Base-by-base conservation (phyloP, 2,888 invertebrate genomes). In the Epinotia nisella region DNA sequence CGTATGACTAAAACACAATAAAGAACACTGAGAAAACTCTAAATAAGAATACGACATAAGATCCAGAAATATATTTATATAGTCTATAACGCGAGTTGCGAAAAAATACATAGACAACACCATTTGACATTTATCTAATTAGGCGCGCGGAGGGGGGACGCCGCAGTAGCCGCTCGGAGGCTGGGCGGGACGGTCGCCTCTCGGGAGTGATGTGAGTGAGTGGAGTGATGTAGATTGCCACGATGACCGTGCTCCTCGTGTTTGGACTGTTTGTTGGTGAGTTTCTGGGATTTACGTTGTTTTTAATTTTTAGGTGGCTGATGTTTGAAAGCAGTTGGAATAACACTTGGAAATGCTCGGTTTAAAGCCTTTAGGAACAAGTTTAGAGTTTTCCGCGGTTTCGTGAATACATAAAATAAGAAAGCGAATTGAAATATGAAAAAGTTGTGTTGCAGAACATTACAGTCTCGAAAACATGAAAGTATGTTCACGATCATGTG, bases 81-180 rank as follows among this genome's bases (percentile, higher is more conserved):
- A 9, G n/a, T 4, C 49, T 49, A 49, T 49, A 49, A 49, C 49
- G 49, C 13, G n/a, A n/a, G 15, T n/a, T n/a, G 49, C 49, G 45
- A n/a, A 85, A 83, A 78, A 24, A 24, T 24, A 24, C 1, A 85
- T 83, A 89, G 88, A 90, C 89, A 91, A 90, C 89, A 91, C 87
- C 88, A 88, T 2, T 89, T 91, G 91, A 91, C 92, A 92, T 91
- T 92, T 90, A 92, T 93, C 92, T 93, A 92, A 93, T 93, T 93
- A 93, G 86, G 88, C 87, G 83, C 90, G 89, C 87, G 78, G 35
- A 35, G 82, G 78, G 77, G 75, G 76, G 77, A 76, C 76, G 76
- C 75, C 74, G 81, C 82, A 81, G 79, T 80, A 79, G 77, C 78
- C 78, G 80, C 78, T 78, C 76, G 79, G 78, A 76, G 79, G 79